Evolutionary conservation across 2,113 vertebrate genomes (phyloP), one percentile per base, ranked within the genome.

Genomic region (Ramphastos sulfuratus): DNA sequence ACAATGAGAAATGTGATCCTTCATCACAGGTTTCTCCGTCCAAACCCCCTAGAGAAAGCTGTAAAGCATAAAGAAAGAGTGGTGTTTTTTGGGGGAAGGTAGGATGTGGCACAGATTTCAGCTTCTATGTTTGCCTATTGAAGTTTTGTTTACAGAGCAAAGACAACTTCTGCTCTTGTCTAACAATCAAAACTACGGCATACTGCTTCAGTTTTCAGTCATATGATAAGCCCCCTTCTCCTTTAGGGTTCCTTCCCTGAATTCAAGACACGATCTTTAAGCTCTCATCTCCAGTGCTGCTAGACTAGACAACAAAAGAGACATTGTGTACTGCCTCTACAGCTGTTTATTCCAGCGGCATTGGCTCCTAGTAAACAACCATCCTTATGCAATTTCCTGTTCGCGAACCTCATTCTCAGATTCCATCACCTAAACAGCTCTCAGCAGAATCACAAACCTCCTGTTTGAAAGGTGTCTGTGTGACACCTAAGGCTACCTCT

Each of bases 251-350:
- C 80, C 73, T 79, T 55, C 7, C 25, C 66, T 58, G 69, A 96
- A 91, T 67, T 94, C 54, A 52, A 83, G 86, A 81, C 89, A 86
- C 5, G 19, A 91, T 79, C 85, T 67, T 20, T 50, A 78, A 76
- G 69, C 83, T 93, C 93, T 80, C 90, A 44, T 30, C 46, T 69
- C 42, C 56, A 90, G 55, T 37, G 30, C 93, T 88, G 78, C 82
- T 77, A 58, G 90, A 71, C 54, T 24, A 56, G 80, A 23, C 79
- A 82, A 97, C 95, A 98, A 97, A 96, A 84, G 93, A 52, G n/a
- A 73, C 91, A 86, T 94, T 98, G 82, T 98, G 82, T 97, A 39
- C 39, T 86, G 18, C 35, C 55, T 65, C 59, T 78, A 66, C 94
- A 96, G 94, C 93, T 96, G 88, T 95, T 97, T 92, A 81, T 85